Base-by-base conservation (phyloP, 2,888 invertebrate species). In the Hypomecis punctinalis region DNA sequence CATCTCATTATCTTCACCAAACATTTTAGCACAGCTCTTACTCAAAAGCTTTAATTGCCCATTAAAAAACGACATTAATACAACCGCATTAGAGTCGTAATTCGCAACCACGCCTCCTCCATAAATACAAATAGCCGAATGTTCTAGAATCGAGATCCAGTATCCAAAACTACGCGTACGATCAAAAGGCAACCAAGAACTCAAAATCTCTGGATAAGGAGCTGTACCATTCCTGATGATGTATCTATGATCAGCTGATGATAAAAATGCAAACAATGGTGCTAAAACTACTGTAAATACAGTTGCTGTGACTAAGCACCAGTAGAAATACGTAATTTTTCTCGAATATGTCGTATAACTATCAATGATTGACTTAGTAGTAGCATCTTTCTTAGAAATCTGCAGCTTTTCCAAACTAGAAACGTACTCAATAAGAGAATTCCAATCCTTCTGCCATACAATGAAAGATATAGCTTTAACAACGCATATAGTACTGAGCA, bases 151-250 rank as follows among this genome's bases (percentile, higher is more conserved):
- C 43, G 81, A 70, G 0, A 79, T 23, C 77, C 82, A 85, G 73
- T 88, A 92, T 0, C 90, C 90, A 0, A 70, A 61, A 0, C 89
- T 86, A 63, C 71, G 75, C 0, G 84, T 75, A 66, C 79, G 86
- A 60, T 91, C 83, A 61, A 89, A 87, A 3, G 90, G 91, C 2
- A 82, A 68, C 90, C 90, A 91, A 2, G 90, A 89, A 54, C 90
- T 91, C 76, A 91, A 78, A 58, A 91, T 87, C 75, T 91, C 89
- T 46, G 91, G 90, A 75, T 86, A 88, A 1, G 84, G 75, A 5
- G 64, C 33, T 5, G 80, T 74, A 1, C 82, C 85, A 66, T 88
- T 85, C 33, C 56, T 76, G 0, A 84, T 79, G 3, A 73, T 63
- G 10, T 70, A 71, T 23, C 79, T 75, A 33, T 71, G 65, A 2